Percentiles rank a stretch among this genome's conserved stretches.
Evolutionary conservation across 1,140 invertebrate species (phyloP).

Genomic region (Bombus pyrosoma): DNA sequence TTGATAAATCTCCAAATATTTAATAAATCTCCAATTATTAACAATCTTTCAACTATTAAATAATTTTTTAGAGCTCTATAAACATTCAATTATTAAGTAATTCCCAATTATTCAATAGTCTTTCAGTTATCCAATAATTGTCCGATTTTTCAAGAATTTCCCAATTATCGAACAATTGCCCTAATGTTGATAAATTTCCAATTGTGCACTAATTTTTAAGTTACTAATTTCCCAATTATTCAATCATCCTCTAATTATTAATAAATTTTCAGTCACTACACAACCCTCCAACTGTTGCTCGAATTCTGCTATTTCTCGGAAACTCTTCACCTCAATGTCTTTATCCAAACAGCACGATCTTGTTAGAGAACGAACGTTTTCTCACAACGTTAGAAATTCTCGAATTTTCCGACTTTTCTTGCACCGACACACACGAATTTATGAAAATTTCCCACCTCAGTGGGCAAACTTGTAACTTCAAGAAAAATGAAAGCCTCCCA

Average conservation of each 20-base stretch:
- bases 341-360: not conserved
- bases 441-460: not conserved
- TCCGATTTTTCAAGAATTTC: too few species aligned
- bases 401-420: too few species aligned
- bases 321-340: not conserved
- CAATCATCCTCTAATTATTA: not conserved
- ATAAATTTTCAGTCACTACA: not conserved
- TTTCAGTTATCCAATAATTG: too few species aligned
- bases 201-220: not conserved
- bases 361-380: not conserved
- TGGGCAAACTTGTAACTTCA: not conserved
- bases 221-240: not conserved
- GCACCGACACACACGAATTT: not conserved
- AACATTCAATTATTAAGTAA: too few species aligned
- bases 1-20: too few species aligned
- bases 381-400: not conserved
- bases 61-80: too few species aligned
- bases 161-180: too few species aligned
- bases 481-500: not conserved
- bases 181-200: not conserved
- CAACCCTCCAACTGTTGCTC: not conserved
- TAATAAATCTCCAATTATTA: too few species aligned
- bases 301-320: not conserved
- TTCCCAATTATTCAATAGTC: too few species aligned
- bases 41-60: too few species aligned